Conservation (phyloP, 30 jellyfish, hydroid and myxozoan species). For the Mastigias papua region DNA sequence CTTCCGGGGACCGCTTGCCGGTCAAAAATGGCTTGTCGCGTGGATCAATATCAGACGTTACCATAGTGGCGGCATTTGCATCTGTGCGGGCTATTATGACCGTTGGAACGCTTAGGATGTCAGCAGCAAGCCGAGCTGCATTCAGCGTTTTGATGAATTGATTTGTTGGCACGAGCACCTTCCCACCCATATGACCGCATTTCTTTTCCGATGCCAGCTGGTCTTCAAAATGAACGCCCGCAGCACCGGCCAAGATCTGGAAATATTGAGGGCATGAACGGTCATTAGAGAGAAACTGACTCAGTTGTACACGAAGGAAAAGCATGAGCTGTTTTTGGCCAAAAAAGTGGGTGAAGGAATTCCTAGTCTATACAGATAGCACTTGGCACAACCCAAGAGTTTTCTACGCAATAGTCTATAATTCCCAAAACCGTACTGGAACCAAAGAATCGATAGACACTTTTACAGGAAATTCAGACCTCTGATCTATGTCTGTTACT, state of each 20-base stretch:
- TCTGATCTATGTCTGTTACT: no score
- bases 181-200: conserved; percentile 99
- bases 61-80: conserved; percentile 97
- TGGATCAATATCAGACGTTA: conserved; percentile 88
- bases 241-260: conserved; percentile 96
- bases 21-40: conserved; percentile 85
- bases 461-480: no score
- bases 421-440: no score
- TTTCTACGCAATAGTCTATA: no score
- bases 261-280: background rate
- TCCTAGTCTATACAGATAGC: no score
- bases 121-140: conserved; percentile 98
- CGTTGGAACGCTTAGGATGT: conserved; percentile 79
- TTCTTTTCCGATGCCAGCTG: conserved; percentile 97
- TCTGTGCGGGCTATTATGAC: conserved; percentile 93
- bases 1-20: conserved; percentile 97
- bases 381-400: no score
- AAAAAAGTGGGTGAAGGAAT: no score
- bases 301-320: no score
- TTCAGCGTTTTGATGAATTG: conserved; percentile 91
- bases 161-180: conserved; percentile 97
- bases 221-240: conserved; percentile 98
- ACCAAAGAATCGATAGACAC: no score
- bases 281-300: no score
- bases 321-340: no score